Base-by-base conservation (phyloP, 2,888 invertebrate genomes). In the Pseudococcus longispinus region DNA sequence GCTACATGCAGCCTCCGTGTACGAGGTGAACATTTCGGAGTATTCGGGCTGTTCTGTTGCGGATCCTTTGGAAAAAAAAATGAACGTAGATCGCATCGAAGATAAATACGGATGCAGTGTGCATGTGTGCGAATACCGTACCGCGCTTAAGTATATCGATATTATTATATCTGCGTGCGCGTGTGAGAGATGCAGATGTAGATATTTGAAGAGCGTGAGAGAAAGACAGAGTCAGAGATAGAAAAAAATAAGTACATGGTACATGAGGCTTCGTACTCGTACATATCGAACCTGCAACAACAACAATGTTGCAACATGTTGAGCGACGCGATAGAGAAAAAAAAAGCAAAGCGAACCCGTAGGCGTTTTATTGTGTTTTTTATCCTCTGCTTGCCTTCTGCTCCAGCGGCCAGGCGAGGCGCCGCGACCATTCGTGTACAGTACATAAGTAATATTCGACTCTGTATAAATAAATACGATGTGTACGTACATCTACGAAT, bases 221-320 rank as follows among this genome's bases (percentile, higher is more conserved):
- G n/a, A 6, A 8, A 20, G n/a, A 15, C n/a, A 15, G n/a, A n/a
- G 51, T 5, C 2, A 32, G 55, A n/a, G 55, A 13, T 60, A 23
- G 23, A 23, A 11, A 20, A 60, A 60, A 20, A 60, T 4, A 37
- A 37, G 37, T 6, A 37, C 37, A 37, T 6, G 37, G 37, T 37
- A 37, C 37, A 37, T 37, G 37, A 37, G 37, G 37, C 9, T n/a
- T n/a, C n/a, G 9, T 60, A 23, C 60, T 23, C n/a, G n/a, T 51
- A 60, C 9, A 23, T 70, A 70, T 26, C 18, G 29, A 29, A 70
- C 70, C 26, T 26, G 32, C 29, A 70, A 70, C 29, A 32, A 70
- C 84, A 51, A 84, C 84, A 84, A 84, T 84, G 84, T 84, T 84
- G 84, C 84, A 84, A 84, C 55, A 84, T 84, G 51, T n/a, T 11